Evolutionary conservation across 2,888 invertebrate species (phyloP), one percentile per base, ranked within the genome.

Genomic region (Lepas anatifera): DNA sequence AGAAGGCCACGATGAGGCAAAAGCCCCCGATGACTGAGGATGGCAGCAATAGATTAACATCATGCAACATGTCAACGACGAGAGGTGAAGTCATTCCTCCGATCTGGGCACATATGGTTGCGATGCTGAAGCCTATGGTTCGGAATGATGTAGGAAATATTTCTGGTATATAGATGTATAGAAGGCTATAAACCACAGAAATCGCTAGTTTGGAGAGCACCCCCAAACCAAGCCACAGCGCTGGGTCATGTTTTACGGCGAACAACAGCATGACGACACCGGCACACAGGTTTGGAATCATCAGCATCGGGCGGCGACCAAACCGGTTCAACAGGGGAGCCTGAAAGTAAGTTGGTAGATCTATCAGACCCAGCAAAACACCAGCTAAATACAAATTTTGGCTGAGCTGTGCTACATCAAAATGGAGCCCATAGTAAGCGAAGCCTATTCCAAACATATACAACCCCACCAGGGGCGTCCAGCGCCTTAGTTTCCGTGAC

Each of bases 301-400:
- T 75, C 74, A 83, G 76, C 0, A 82, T 81, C 48, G 78, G 73
- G 70, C 81, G 78, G 64, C 83, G 77, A 2, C 83, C 83, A 73
- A 80, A 79, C 74, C 78, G 78, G 71, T 76, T 77, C 22, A 81
- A 70, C 48, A 78, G 71, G 46, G 80, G 77, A 71, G 78, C 80
- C 25, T 77, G 75, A 69, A 79, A 69, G 39, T 77, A 72, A 70
- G 82, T 82, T 25, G 81, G 79, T 2, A 78, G 74, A 35, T 81
- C 75, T 75, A 84, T 83, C 67, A 82, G 77, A n/a, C 76, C 75
- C 13, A 81, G 82, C 67, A 81, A 81, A n/a, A 82, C 76, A 22
- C 81, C 79, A 72, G 83, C 81, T 73, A 81, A 73, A 75, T 83
- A 83, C 25, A 81, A 78, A 73, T 83, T 80, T 25, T 79, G 78